These are phyloP conservation scores for Carettochelys insculpta DNA, from an alignment of 2,113 vertebrate genomes.

Conservation along the genomic window DNA sequence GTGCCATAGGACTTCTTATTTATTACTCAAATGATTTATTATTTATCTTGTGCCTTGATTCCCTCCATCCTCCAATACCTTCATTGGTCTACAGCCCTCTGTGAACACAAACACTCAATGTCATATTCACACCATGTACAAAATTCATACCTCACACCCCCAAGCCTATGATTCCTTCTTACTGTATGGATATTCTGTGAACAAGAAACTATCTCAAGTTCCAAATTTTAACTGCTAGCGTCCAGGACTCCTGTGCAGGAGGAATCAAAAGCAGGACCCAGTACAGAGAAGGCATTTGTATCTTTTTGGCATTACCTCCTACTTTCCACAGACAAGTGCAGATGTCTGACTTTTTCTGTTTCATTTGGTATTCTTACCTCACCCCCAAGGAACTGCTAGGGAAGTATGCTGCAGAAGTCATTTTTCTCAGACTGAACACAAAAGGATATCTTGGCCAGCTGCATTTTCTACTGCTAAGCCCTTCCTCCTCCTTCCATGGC, in stretches of 20 bases:
- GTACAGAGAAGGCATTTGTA: background rate
- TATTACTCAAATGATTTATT: background rate
- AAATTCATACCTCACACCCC: background rate
- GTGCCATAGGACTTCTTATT: too few species aligned
- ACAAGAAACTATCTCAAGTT: background rate
- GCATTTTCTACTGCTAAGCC: background rate
- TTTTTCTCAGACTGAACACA: background rate
- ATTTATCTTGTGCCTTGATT: background rate
- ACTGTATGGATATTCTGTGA: background rate
- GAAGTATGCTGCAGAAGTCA: background rate
- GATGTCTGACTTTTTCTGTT: background rate
- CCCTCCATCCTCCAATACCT: background rate
- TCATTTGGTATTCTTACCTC: background rate
- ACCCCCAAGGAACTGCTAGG: background rate
- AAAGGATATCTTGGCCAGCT: background rate
- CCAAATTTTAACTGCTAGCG: background rate
- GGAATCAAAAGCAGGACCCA: background rate
- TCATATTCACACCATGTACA: background rate
- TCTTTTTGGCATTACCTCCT: background rate
- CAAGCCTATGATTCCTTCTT: background rate
- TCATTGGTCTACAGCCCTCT: background rate
- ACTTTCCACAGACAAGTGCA: background rate
- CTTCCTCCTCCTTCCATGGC: too few species aligned
- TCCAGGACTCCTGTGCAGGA: background rate
- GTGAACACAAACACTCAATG: background rate